These are phyloP conservation scores for Ibidorhyncha struthersii DNA, from an alignment of 2,113 vertebrate genomes.

Conservation along the genomic window DNA sequence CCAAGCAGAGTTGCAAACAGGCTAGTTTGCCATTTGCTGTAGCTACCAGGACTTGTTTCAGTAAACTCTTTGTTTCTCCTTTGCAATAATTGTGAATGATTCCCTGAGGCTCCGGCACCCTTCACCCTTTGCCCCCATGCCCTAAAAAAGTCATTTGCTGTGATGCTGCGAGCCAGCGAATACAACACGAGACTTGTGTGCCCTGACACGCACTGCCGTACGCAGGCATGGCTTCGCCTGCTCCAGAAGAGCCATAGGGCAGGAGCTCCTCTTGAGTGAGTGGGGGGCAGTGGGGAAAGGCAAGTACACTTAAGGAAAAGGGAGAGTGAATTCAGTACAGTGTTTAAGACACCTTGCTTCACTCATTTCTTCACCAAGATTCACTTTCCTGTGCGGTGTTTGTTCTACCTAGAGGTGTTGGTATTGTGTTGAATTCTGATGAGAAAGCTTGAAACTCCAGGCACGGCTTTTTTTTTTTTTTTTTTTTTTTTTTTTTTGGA, in stretches of 20 bases:
- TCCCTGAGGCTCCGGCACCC: not conserved
- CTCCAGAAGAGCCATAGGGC: not conserved
- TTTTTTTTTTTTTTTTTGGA: no score
- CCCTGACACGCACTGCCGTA: accelerated
- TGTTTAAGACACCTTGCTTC: not conserved
- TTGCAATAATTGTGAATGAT: not conserved
- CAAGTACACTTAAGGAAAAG: not conserved
- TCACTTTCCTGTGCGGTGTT: not conserved
- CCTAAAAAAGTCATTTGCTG: not conserved
- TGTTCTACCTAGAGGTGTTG: not conserved
- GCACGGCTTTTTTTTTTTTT: accelerated
- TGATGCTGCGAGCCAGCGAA: not conserved
- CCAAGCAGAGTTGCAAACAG: not conserved
- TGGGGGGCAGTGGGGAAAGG: not conserved
- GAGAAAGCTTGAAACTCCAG: not conserved
- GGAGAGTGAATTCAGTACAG: not conserved
- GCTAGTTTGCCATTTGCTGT: not conserved
- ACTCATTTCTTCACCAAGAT: not conserved
- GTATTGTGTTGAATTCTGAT: not conserved
- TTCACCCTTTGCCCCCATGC: not conserved
- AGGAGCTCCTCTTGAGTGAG: not conserved
- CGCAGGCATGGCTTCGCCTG: not conserved
- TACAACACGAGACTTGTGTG: accelerated
- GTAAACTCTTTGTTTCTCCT: not conserved
- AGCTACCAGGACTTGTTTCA: not conserved